Evolutionary conservation across 2,888 invertebrate species (phyloP).

Genomic region (Drosophila longiperda): DNA sequence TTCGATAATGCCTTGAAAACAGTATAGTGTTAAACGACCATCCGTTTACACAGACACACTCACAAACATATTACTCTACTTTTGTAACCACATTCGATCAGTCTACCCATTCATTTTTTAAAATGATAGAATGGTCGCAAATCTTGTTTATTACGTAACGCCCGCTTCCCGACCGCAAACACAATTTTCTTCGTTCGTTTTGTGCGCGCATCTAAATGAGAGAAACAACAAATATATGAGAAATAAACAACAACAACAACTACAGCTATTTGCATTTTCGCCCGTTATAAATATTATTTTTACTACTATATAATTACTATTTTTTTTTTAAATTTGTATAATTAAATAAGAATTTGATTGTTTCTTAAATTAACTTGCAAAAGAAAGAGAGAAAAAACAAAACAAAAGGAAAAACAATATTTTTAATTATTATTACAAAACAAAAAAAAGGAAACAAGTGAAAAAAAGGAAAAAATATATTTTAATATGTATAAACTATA

Average conservation of each 20-base stretch:
- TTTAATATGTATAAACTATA: constrained; percentile 57
- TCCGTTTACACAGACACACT: constrained; percentile 27
- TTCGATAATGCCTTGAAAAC: constrained; percentile 37
- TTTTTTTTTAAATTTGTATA: constrained; percentile 79
- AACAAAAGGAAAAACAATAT: constrained; percentile 54
- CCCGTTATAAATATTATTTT: constrained; percentile 79
- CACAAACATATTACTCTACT: background rate
- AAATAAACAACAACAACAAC: constrained; percentile 14
- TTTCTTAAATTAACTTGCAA: constrained; percentile 70
- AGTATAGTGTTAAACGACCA: constrained; percentile 46
- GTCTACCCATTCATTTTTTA: constrained; percentile 8
- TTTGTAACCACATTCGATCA: constrained; percentile 7
- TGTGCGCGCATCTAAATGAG: constrained; percentile 37
- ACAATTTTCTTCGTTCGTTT: constrained; percentile 33
- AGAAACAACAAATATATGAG: constrained; percentile 29
- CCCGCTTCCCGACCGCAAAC: background rate
- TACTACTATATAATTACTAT: constrained; percentile 77
- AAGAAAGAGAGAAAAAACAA: constrained; percentile 41
- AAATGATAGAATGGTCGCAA: constrained; percentile 40
- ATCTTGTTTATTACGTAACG: constrained; percentile 16
- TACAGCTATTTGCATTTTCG: constrained; percentile 67
- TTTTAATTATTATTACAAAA: constrained; percentile 61
- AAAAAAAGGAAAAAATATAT: constrained; percentile 62
- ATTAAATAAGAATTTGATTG: constrained; percentile 76
- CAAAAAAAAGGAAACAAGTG: constrained; percentile 46